Evolutionary conservation across 2,888 invertebrate species (phyloP).

Genomic region (Chrysina gloriosa): DNA sequence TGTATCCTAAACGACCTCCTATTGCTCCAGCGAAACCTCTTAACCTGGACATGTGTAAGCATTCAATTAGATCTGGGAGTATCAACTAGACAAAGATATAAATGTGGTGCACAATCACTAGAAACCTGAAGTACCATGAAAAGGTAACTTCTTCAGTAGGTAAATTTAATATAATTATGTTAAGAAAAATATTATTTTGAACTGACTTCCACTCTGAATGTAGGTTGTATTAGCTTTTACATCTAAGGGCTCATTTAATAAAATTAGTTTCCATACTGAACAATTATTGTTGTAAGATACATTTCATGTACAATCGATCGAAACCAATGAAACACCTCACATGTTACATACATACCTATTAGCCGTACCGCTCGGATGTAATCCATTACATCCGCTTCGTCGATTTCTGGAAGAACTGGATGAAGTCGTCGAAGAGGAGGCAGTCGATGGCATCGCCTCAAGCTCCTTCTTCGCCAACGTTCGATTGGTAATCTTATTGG

Average conservation of each 20-base stretch:
- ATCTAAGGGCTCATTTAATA: no score
- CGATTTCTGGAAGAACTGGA: conserved; percentile 80
- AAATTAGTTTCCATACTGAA: no score
- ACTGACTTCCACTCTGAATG: no score
- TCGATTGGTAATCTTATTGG: conserved; percentile 78
- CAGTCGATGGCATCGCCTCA: conserved; percentile 77
- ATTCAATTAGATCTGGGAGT: no score
- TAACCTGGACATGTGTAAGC: conserved; percentile 72
- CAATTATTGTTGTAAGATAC: not conserved
- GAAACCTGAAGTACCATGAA: no score
- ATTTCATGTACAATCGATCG: not conserved
- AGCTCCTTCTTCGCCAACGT: conserved; percentile 76
- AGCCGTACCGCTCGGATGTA: conserved; percentile 81
- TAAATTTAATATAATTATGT: no score
- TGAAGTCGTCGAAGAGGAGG: conserved; percentile 76
- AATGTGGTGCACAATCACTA: no score
- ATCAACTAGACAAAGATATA: no score
- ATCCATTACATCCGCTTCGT: conserved; percentile 82
- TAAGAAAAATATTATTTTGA: no score
- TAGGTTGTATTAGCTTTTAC: no score
- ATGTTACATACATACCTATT: conserved; percentile 72
- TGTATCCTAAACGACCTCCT: conserved; percentile 78
- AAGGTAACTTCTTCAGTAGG: no score
- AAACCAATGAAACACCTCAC: not conserved
- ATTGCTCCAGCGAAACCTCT: conserved; percentile 81